Conservation (phyloP, 2,113 vertebrate genomes). For the Anseranas semipalmata region DNA sequence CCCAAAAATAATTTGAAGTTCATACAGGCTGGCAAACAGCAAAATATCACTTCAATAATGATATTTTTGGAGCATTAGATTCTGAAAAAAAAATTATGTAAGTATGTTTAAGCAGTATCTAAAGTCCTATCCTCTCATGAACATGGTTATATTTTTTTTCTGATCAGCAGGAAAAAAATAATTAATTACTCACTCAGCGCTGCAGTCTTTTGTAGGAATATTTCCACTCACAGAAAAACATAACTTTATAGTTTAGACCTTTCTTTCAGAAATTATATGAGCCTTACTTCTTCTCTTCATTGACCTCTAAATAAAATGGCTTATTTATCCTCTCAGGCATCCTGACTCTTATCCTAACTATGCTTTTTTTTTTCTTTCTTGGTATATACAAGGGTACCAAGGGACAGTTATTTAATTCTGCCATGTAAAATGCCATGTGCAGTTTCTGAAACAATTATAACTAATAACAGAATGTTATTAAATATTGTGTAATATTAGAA, state of each 20-base stretch:
- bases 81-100: not conserved
- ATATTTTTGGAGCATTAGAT: not conserved
- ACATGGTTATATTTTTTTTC: not conserved
- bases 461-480: not conserved
- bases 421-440: fast-evolving
- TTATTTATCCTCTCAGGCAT: not conserved
- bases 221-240: not conserved
- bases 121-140: not conserved
- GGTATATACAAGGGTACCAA: not conserved
- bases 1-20: not conserved
- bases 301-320: not conserved
- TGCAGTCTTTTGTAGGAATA: not conserved
- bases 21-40: not conserved
- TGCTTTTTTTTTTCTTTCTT: not conserved
- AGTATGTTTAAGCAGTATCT: not conserved
- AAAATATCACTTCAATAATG: not conserved
- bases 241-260: not conserved
- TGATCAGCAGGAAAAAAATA: not conserved
- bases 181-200: not conserved
- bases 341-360: not conserved
- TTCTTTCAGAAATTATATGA: not conserved
- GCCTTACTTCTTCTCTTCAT: not conserved
- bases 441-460: not conserved
- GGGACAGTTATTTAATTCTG: not conserved
- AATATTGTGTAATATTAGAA: not conserved